phyloP scores from a whole-genome alignment of 35 echinoderm and acorn worm genomes.

The Hemicentrotus pulcherrimus region DNA sequence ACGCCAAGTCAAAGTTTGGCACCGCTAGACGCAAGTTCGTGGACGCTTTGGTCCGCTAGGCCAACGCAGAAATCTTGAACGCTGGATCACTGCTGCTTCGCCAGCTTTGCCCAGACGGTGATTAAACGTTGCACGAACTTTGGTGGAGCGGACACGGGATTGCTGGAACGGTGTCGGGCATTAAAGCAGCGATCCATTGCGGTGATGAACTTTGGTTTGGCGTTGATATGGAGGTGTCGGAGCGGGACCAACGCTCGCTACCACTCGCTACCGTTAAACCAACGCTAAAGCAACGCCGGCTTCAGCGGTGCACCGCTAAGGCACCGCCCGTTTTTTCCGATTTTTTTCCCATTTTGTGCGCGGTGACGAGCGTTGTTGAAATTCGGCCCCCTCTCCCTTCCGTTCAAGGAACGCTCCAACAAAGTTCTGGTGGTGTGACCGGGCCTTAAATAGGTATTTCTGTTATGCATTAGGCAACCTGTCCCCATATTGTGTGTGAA shows the following conservation, averaged over 20 bases:
- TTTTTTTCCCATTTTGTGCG: slow-evolving; percentile 23
- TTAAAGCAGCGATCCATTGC: slow-evolving; percentile 33
- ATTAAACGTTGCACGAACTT: too few relatives aligned
- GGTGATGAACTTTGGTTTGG: slow-evolving; percentile 44
- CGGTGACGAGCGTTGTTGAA: slow-evolving; percentile 40
- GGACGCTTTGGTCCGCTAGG: slow-evolving; percentile 39
- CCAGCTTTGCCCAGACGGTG: too few relatives aligned
- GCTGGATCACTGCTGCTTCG: too few relatives aligned
- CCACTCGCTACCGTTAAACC: too few relatives aligned
- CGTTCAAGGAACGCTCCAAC: slow-evolving; percentile 31
- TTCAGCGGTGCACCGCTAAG: neutral
- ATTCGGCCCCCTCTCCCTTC: slow-evolving; percentile 34
- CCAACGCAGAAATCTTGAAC: slow-evolving; percentile 39
- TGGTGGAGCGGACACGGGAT: slow-evolving; percentile 43
- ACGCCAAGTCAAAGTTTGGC: slow-evolving; percentile 37
- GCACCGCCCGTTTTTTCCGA: neutral
- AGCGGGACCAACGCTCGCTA: too few relatives aligned
- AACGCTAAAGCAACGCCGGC: neutral
- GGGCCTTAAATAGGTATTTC: neutral
- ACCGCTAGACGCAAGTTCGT: slow-evolving; percentile 33
- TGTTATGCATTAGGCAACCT: too few relatives aligned
- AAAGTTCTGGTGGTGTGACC: slow-evolving; percentile 36
- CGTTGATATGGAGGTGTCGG: slow-evolving; percentile 30
- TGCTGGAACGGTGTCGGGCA: slow-evolving; percentile 40
- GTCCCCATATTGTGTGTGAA: too few relatives aligned